Evolutionary conservation across 2,888 invertebrate genomes (phyloP), one percentile per base, ranked within the genome.

Genomic region (Drosophila histrio): DNA sequence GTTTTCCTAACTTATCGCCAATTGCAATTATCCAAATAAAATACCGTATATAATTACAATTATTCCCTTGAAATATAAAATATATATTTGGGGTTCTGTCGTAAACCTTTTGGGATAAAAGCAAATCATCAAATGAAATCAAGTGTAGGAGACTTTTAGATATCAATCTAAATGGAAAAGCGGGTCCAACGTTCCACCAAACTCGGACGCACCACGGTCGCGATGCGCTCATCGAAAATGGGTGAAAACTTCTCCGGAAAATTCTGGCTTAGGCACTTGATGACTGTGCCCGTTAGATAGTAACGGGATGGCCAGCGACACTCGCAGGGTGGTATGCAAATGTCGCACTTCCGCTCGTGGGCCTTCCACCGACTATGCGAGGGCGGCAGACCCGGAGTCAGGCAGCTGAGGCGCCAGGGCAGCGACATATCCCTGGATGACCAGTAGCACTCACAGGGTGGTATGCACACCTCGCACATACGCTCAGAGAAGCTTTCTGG

Each of bases 161-260:
- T n/a, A n/a, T n/a, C 19, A 11, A 38, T 39, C 36, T 49, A 80
- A 22, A 88, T 61, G 3, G 88, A 85, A 36, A 85, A 85, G 8
- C 88, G 80, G 0, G 80, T 76, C 84, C 84, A 88, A 2, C 88
- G 87, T 9, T 77, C 87, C 17, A 80, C 21, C 4, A 85, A 19
- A 57, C 84, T 85, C 17, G 87, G 67, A 1, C 83, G 63, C 3
- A 65, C 39, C 0, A 28, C 24, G 1, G 73, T 63, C 28, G 56
- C 4, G 15, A 72, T 53, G 0, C 77, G 80, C 2, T 76, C 84
- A 49, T 85, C 88, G 44, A 80, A 88, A 9, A 76, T 78, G 28
- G 87, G 80, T 1, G 73, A 52, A 30, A 84, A 85, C 49, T 88
- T 85, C 26, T 87, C 89, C 26, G 88, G 87, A 24, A 88, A 85